Evolutionary conservation across 2,888 invertebrate species (phyloP), one percentile per base, ranked within the genome.

Genomic region (Rhamnusium bicolor): DNA sequence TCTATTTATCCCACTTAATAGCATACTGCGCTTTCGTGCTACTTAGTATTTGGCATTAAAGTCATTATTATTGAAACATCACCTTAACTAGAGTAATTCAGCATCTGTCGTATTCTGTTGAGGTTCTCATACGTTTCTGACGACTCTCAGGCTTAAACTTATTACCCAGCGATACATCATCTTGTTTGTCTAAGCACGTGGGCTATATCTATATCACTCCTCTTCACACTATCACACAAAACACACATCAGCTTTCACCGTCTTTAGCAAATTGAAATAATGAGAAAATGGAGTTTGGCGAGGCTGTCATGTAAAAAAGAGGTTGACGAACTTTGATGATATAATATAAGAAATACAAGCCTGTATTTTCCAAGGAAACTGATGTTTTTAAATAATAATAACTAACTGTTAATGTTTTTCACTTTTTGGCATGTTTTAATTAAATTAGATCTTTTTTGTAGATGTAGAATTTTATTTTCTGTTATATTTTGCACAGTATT

Each of bases 171-270:
- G 67, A 67, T 67, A 67, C 67, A 67, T 67, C 67, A 67, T 67
- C 67, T 67, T 67, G 67, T 67, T 67, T 67, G 67, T 67, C 56
- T 67, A 56, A 67, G 65, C 67, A 67, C 67, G 67, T 67, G 65
- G 65, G 65, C 32, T 65, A 65, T 65, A 65, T 32, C 51, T 53
- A 32, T 53, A 32, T 32, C 53, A 18, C 63, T 63, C 53, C 32
- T 29, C 10, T 49, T 62, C 53, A 32, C 16, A 51, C 53, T 54
- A 54, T 65, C 65, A 32, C 65, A 32, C 51, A 32, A 53, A 32
- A 32, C 65, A 54, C 47, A 46, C 53, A 53, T 40, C 12, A 32
- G 29, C 65, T 53, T 29, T 65, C 65, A 40, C 32, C 32, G 46
- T 65, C 29, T 63, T 65, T 53, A 65, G 53, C 65, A 53, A 65